These are phyloP conservation scores for Ifrita kowaldi DNA, from an alignment of 2,113 vertebrate genomes.

Conservation along the genomic window DNA sequence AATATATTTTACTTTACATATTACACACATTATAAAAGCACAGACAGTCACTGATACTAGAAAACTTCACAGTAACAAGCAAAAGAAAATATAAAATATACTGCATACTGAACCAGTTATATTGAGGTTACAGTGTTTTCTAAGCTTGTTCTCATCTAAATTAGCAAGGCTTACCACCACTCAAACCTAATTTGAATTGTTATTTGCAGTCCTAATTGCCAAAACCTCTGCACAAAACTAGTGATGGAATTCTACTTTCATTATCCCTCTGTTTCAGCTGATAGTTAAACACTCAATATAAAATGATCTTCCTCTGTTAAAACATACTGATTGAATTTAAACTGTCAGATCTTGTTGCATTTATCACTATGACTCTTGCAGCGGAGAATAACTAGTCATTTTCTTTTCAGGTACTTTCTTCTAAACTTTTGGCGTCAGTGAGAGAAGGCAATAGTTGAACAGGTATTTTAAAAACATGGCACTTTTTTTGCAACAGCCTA, in stretches of 20 bases:
- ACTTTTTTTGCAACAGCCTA: background rate
- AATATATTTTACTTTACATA: background rate
- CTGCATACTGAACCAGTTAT: background rate
- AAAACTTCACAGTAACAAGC: background rate
- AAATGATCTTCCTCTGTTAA: constrained; percentile 69
- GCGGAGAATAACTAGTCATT: constrained; percentile 25
- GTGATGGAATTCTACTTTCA: constrained; percentile 48
- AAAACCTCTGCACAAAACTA: constrained; percentile 18
- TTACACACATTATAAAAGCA: background rate
- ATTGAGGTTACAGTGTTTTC: constrained; percentile 1
- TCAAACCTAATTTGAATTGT: constrained; percentile 59
- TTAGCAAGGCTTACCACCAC: constrained; percentile 4
- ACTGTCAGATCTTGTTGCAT: constrained; percentile 67
- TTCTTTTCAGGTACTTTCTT: constrained; percentile 35
- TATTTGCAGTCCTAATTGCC: constrained; percentile 50
- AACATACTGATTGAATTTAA: constrained; percentile 73
- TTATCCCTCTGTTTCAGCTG: constrained; percentile 15
- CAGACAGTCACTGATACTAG: background rate
- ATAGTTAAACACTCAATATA: constrained; percentile 64
- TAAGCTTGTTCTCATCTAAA: constrained; percentile 28
- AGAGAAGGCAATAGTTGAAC: background rate
- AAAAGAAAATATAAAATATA: background rate
- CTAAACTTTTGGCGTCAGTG: constrained; percentile 17
- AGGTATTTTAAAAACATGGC: background rate
- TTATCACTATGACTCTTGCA: constrained; percentile 45